Evolutionary conservation across 2,113 vertebrate genomes (phyloP).

Genomic region (Bettongia penicillata): DNA sequence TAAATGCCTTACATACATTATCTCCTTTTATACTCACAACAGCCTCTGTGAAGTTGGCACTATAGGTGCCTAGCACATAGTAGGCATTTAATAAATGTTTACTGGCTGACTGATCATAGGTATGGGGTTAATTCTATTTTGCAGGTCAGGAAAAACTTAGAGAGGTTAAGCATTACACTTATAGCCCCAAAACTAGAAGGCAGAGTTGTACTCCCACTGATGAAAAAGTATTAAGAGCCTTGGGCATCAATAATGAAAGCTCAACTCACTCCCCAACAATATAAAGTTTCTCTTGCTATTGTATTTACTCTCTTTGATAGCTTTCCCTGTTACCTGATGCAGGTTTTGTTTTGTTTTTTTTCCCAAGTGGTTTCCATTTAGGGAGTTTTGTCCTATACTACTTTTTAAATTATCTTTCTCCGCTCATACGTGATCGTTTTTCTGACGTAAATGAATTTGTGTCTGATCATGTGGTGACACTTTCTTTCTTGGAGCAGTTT

Average conservation of each 20-base stretch:
- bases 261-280: neutral
- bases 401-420: neutral
- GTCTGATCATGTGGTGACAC: neutral
- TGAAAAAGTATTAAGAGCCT: neutral
- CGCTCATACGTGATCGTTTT: neutral
- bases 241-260: neutral
- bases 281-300: neutral
- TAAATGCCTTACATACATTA: neutral
- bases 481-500: neutral
- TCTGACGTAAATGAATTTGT: neutral
- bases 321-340: neutral
- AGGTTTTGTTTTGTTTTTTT: neutral
- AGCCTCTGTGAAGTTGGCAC: neutral
- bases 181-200: neutral
- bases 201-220: neutral
- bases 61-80: neutral
- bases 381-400: neutral
- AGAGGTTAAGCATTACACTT: neutral
- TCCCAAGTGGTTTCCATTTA: neutral
- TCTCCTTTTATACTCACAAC: neutral
- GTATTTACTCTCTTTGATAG: neutral
- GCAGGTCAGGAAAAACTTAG: neutral
- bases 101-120: neutral
- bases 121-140: neutral
- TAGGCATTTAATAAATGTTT: neutral